A percentile compares a stretch with the other conserved stretches of the same genome.
Evolutionary conservation across 2,797 vertebrate genomes (phyloP).

Genomic region (Acrossocheilus wenchowensis): DNA sequence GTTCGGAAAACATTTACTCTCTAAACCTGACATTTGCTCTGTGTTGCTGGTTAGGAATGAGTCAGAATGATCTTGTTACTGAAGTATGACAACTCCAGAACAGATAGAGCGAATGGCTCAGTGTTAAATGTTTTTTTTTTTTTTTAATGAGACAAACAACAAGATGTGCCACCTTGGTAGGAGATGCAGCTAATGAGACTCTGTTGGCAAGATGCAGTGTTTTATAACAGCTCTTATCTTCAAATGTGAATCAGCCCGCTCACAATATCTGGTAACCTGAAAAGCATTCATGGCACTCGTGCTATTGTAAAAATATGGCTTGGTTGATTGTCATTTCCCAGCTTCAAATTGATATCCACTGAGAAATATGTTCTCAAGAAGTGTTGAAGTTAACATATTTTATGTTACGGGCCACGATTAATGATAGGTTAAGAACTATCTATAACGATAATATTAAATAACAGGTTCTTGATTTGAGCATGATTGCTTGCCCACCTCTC

Average conservation of each 20-base stretch:
- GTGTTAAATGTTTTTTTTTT: constrained; percentile 22
- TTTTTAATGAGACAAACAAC: constrained; percentile 10
- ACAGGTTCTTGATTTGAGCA: not conserved
- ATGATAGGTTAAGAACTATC: not conserved
- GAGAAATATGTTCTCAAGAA: not conserved
- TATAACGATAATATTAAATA: not conserved
- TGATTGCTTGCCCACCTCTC: not conserved
- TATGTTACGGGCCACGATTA: not conserved
- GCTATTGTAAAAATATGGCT: not conserved
- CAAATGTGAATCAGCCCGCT: not conserved
- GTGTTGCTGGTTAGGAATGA: constrained; percentile 25
- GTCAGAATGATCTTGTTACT: constrained; percentile 41
- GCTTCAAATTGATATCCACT: not conserved
- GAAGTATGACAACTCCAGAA: constrained; percentile 27
- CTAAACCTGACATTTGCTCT: constrained; percentile 39
- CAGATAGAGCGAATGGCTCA: constrained; percentile 16
- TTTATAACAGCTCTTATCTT: not conserved
- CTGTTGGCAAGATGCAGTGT: not conserved
- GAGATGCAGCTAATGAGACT: constrained; percentile 14
- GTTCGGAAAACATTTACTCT: not conserved
- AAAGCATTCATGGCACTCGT: not conserved
- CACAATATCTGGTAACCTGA: not conserved
- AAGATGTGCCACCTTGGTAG: not conserved
- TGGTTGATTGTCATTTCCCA: not conserved
- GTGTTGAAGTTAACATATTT: not conserved